Conservation (phyloP, 2,113 vertebrate genomes). For the Perca schrenkii region DNA sequence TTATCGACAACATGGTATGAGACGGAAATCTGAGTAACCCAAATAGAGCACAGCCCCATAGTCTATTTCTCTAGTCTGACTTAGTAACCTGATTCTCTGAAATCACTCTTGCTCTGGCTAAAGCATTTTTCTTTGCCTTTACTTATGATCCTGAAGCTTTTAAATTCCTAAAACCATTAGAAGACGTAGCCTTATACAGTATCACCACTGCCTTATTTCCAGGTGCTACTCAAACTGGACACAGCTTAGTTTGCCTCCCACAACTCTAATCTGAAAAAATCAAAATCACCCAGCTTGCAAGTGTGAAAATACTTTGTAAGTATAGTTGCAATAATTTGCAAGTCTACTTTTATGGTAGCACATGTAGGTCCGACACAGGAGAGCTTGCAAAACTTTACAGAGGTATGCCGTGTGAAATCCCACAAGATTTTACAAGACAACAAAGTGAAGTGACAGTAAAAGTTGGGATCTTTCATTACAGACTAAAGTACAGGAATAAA, state of each 20-base stretch:
- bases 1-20: constrained; percentile 43
- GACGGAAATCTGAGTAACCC: constrained; percentile 41
- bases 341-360: constrained; percentile 38
- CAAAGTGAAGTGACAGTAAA: constrained; percentile 62
- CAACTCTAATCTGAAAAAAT: background rate
- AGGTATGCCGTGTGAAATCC: constrained; percentile 54
- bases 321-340: constrained; percentile 4
- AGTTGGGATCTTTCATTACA: constrained; percentile 56
- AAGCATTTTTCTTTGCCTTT: constrained; percentile 30
- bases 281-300: background rate
- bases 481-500: constrained; percentile 48
- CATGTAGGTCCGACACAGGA: constrained; percentile 35
- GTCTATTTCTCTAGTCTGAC: constrained; percentile 53
- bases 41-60: constrained; percentile 35
- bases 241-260: background rate
- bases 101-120: constrained; percentile 24
- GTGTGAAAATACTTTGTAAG: constrained; percentile 25
- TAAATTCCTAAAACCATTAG: constrained; percentile 16
- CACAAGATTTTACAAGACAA: constrained; percentile 58
- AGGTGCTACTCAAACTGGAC: background rate
- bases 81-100: constrained; percentile 60
- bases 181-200: background rate
- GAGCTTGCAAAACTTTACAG: constrained; percentile 46
- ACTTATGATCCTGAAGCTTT: constrained; percentile 11
- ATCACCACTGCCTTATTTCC: constrained; percentile 1